These are phyloP conservation scores for Drosophila siamana DNA, from an alignment of 2,888 invertebrate genomes.

Conservation along the genomic window DNA sequence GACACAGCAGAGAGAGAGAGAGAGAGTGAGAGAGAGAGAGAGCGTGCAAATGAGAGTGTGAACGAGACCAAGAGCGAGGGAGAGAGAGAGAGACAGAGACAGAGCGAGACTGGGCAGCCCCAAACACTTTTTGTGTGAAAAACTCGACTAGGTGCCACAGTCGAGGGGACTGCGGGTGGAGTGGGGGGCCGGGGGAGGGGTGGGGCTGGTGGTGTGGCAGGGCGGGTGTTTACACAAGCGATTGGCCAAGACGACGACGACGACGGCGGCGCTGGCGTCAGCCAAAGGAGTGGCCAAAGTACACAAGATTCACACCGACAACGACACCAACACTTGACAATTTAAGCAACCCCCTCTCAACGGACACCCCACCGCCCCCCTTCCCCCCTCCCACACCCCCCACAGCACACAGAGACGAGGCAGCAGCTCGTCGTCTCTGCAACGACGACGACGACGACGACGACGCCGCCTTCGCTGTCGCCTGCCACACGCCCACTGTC, in stretches of 20 bases:
- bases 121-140: constrained; percentile 78
- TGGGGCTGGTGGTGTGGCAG: background rate
- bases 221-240: constrained; percentile 84
- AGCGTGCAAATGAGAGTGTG: background rate
- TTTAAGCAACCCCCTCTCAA: constrained; percentile 43
- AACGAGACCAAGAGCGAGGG: background rate
- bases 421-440: too few species aligned
- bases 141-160: constrained; percentile 40
- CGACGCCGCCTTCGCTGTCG: constrained; percentile 34
- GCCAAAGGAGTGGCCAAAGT: constrained; percentile 85
- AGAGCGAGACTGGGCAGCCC: constrained; percentile 51
- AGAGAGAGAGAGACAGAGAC: background rate
- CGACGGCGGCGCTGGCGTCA: constrained; percentile 31
- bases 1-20: background rate
- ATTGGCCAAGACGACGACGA: constrained; percentile 83
- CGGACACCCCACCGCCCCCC: background rate
- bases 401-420: constrained; percentile 17
- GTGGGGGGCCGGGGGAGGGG: background rate
- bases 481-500: constrained; percentile 5
- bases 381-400: constrained; percentile 6
- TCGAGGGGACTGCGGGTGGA: constrained; percentile 30
- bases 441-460: constrained; percentile 36
- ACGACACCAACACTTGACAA: constrained; percentile 75
- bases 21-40: background rate
- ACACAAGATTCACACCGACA: constrained; percentile 85